Percentiles rank a stretch among this genome's conserved stretches.
phyloP scores from a whole-genome alignment of 2,888 invertebrate genomes.

The Meliscaeva auricollis region DNA sequence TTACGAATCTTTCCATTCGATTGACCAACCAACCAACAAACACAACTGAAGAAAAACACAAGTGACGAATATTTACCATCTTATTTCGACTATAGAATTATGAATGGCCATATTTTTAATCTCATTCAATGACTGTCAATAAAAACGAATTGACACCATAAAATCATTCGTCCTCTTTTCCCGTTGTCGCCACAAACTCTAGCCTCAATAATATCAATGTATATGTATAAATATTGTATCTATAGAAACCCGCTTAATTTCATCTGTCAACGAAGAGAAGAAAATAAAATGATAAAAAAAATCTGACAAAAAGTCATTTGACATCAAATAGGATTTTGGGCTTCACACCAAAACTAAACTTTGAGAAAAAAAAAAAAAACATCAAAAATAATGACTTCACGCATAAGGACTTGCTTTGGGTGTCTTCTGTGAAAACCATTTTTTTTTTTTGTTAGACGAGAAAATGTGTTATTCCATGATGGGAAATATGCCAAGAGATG shows the following conservation, averaged over 20 bases:
- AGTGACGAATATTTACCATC: constrained; percentile 34
- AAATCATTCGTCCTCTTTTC: constrained; percentile 69
- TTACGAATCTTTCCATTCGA: constrained; percentile 38
- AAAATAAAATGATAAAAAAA: constrained; percentile 57
- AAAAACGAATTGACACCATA: constrained; percentile 79
- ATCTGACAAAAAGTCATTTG: constrained; percentile 54
- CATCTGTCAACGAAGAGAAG: constrained; percentile 53
- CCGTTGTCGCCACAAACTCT: constrained; percentile 56
- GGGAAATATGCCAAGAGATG: constrained; percentile 74
- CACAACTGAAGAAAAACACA: neutral
- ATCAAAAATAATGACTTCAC: constrained; percentile 74
- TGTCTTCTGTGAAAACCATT: constrained; percentile 38
- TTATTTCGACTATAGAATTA: constrained; percentile 66
- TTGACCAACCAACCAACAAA: constrained; percentile 39
- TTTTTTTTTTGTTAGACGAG: constrained; percentile 44
- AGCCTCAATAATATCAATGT: constrained; percentile 10
- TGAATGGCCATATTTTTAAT: constrained; percentile 78
- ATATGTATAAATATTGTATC: neutral
- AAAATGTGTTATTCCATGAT: constrained; percentile 75
- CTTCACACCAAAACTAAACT: constrained; percentile 51
- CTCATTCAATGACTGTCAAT: constrained; percentile 78
- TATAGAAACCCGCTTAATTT: constrained; percentile 34
- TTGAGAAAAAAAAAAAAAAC: constrained; percentile 54
- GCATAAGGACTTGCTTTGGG: constrained; percentile 67
- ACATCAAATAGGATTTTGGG: constrained; percentile 62